Conservation (phyloP, 1,140 invertebrate genomes). For the Macrobrachium nipponense region DNA sequence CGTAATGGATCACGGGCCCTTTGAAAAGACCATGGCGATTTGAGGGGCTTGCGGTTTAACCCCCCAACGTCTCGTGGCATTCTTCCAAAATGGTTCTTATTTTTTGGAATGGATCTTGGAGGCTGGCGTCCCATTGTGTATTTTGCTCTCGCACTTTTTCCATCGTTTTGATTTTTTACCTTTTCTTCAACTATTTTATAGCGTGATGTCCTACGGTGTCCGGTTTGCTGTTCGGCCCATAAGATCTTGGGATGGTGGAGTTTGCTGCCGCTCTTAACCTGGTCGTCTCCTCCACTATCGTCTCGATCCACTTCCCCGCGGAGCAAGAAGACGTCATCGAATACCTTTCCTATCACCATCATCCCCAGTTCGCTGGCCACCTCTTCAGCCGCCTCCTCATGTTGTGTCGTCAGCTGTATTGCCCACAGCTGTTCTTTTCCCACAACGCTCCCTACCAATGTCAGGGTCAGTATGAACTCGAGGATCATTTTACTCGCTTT, state of each 20-base stretch:
- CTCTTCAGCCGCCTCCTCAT: conserved; percentile 12
- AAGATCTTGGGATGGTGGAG: conserved; percentile 26
- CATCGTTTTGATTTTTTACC: neutral
- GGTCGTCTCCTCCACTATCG: neutral
- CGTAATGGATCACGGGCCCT: conserved; percentile 31
- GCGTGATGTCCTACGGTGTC: conserved; percentile 25
- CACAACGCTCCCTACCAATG: conserved; percentile 3
- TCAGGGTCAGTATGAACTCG: neutral
- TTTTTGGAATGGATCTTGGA: neutral
- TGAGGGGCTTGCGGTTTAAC: conserved; percentile 2
- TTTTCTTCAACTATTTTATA: neutral
- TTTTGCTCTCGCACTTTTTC: neutral
- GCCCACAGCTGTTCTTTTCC: conserved; percentile 27
- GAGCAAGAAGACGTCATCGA: conserved; percentile 38
- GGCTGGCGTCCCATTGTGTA: neutral
- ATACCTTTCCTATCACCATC: conserved; percentile 25
- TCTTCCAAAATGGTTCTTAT: neutral
- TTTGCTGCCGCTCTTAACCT: neutral
- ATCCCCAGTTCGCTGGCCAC: conserved; percentile 40
- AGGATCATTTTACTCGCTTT: neutral
- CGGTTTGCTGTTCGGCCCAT: conserved; percentile 43
- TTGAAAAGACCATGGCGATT: conserved; percentile 22
- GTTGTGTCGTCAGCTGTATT: conserved; percentile 13
- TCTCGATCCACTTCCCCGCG: neutral
- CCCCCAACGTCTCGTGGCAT: conserved; percentile 9